phyloP scores from a whole-genome alignment of 1,140 invertebrate genomes.

The Tetramorium alpestre region DNA sequence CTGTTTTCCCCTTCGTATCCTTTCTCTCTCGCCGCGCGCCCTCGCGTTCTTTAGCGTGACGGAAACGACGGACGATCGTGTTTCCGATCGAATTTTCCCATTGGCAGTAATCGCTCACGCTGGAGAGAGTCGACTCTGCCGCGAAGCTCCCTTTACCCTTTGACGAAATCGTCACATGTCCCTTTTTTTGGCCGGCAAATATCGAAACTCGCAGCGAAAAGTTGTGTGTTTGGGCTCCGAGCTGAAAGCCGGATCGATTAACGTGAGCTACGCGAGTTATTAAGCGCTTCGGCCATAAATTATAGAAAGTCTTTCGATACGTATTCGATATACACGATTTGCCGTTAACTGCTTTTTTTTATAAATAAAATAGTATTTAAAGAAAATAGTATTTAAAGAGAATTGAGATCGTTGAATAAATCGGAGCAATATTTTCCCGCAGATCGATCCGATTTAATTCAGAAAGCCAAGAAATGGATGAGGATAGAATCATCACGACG shows the following conservation, averaged over 20 bases:
- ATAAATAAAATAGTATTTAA: background rate
- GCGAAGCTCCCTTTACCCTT: constrained; percentile 56
- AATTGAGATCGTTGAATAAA: background rate
- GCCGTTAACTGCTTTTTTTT: background rate
- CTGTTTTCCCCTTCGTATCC: background rate
- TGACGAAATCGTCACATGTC: constrained; percentile 53
- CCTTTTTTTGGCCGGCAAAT: constrained; percentile 22
- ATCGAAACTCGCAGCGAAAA: constrained; percentile 47
- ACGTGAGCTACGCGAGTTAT: constrained; percentile 17
- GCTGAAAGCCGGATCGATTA: constrained; percentile 23
- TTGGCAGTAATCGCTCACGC: constrained; percentile 65
- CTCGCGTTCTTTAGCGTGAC: constrained; percentile 26
- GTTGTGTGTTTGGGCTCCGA: constrained; percentile 19
- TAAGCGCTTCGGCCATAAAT: constrained; percentile 34
- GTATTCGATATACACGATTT: background rate
- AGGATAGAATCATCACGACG: background rate
- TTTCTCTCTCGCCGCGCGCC: background rate
- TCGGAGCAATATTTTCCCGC: background rate
- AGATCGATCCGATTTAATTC: background rate
- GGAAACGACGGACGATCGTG: constrained; percentile 46
- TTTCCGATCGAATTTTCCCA: constrained; percentile 71
- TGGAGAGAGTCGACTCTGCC: constrained; percentile 43
- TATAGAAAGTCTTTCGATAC: background rate
- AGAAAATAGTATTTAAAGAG: background rate
- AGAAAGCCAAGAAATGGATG: background rate